Conservation (phyloP, 2,113 vertebrate genomes). For the Actinemys pallida region DNA sequence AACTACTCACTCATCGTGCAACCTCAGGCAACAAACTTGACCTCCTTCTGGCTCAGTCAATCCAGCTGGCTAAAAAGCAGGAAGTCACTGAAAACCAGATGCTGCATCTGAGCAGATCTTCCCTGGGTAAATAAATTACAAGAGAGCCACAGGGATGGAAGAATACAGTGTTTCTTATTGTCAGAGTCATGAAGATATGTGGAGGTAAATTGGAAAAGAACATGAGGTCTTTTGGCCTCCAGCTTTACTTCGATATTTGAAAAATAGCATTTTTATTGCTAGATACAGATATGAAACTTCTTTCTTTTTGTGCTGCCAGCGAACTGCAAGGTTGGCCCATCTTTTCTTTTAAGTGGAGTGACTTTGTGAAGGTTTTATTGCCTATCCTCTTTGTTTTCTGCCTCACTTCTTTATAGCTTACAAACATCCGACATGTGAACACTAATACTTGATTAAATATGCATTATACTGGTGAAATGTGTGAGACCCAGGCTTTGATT, state of each 20-base stretch:
- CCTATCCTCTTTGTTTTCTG: neutral
- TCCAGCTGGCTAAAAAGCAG: constrained; percentile 46
- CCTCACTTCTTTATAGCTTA: neutral
- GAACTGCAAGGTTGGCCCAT: neutral
- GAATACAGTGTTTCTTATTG: constrained; percentile 37
- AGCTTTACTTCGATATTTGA: constrained; percentile 43
- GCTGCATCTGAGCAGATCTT: constrained; percentile 47
- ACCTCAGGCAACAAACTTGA: constrained; percentile 52
- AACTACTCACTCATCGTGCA: constrained; percentile 27
- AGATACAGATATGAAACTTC: neutral
- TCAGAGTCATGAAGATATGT: constrained; percentile 34
- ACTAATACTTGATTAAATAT: neutral
- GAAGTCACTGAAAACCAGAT: constrained; percentile 61
- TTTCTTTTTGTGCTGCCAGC: neutral
- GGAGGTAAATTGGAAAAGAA: constrained; percentile 52
- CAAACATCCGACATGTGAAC: neutral
- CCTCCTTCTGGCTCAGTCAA: constrained; percentile 54
- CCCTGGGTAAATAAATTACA: constrained; percentile 67
- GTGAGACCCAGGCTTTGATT: neutral
- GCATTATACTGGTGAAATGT: rapidly evolving
- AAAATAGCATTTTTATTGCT: constrained; percentile 11
- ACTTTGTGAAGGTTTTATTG: neutral
- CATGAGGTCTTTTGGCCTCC: constrained; percentile 37
- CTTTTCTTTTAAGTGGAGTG: neutral
- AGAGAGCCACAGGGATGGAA: constrained; percentile 2